phyloP scores from a whole-genome alignment of 2,797 vertebrate genomes.

The Onychomys arenicola region DNA sequence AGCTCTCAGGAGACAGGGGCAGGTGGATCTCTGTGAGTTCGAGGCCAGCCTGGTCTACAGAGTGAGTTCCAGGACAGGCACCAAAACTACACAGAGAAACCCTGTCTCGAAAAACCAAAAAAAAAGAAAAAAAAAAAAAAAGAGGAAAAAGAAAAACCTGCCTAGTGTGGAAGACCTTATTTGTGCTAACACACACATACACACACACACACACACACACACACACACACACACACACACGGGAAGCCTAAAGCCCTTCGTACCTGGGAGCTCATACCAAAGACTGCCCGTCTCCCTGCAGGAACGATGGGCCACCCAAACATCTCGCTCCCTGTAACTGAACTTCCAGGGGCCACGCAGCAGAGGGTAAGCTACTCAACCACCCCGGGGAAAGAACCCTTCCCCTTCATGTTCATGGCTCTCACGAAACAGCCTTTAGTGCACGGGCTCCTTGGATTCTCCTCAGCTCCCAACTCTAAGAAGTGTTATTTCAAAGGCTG shows the following conservation, averaged over 20 bases:
- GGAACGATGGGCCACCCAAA: background rate
- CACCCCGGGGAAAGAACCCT: background rate
- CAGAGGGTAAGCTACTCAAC: background rate
- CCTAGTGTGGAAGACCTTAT: background rate
- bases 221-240: conserved; percentile 35
- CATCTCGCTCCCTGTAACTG: background rate
- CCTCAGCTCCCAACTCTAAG: background rate
- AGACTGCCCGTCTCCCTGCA: rapidly evolving
- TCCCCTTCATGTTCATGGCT: background rate
- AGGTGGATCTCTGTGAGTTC: too few relatives aligned
- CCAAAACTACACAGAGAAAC: too few relatives aligned
- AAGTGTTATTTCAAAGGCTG: conserved; percentile 33
- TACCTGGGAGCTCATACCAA: background rate
- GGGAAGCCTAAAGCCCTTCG: conserved; percentile 41
- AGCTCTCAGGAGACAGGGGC: too few relatives aligned
- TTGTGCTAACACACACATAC: conserved; percentile 53
- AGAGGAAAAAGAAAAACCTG: background rate
- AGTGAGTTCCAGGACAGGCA: too few relatives aligned
- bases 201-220: conserved; percentile 11
- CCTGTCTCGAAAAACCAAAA: too few relatives aligned
- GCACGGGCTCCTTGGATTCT: background rate
- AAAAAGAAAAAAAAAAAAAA: too few relatives aligned
- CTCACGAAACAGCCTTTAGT: background rate
- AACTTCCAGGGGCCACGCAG: background rate
- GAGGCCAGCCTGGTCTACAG: too few relatives aligned